Percentiles rank a stretch among this genome's conserved stretches.
These are phyloP conservation scores for Gallinago paraguaiae DNA, from an alignment of 2,113 vertebrate species.

Conservation along the genomic window DNA sequence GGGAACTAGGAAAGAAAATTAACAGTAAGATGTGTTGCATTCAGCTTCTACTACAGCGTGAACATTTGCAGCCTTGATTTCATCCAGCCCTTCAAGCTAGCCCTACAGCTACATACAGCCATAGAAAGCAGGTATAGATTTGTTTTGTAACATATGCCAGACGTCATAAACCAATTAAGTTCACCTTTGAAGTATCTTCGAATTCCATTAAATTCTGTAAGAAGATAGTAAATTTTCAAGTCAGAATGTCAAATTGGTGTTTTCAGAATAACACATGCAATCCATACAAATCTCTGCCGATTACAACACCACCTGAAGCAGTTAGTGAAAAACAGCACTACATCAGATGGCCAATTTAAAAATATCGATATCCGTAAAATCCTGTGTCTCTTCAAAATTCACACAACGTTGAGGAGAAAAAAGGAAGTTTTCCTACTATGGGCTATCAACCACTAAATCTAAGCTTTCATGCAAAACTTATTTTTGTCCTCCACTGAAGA, in stretches of 20 bases:
- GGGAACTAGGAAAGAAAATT: background rate
- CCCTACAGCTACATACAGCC: background rate
- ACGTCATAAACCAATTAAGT: background rate
- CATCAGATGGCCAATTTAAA: background rate
- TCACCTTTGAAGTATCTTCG: background rate
- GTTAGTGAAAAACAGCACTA: background rate
- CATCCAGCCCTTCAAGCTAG: background rate
- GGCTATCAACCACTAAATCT: background rate
- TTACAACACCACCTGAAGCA: background rate
- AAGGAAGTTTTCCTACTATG: background rate
- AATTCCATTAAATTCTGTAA: background rate
- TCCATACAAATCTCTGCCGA: background rate
- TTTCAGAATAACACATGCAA: background rate
- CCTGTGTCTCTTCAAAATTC: background rate
- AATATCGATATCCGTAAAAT: background rate
- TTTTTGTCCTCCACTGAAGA: background rate
- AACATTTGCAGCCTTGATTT: background rate
- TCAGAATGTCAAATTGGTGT: background rate
- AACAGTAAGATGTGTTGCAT: background rate
- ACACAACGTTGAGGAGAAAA: rapidly evolving
- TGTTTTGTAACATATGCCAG: background rate
- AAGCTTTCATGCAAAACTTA: background rate
- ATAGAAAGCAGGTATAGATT: background rate
- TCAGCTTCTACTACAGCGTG: background rate
- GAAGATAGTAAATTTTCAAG: background rate